Evolutionary conservation across 2,888 invertebrate genomes (phyloP), one percentile per base, ranked within the genome.

Genomic region (Caenorhabditis angaria): DNA sequence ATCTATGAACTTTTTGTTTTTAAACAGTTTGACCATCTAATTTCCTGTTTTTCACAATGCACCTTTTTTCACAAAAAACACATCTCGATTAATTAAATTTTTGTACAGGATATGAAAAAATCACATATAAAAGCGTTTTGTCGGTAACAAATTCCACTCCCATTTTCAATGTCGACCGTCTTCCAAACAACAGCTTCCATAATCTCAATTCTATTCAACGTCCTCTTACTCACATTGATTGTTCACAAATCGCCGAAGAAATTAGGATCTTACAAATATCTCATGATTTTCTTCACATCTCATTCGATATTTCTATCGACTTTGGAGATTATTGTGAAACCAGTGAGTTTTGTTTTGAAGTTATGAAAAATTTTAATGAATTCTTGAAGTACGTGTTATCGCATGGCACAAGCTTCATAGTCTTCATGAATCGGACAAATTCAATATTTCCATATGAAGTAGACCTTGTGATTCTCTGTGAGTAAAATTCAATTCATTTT

Each of bases 211-310:
- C 22, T 22, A 4, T 51, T 22, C 12, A 22, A 51, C 12, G 6
- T 22, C 4, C n/a, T 51, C 3, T 22, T 51, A 3, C 3, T 51
- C 22, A 3, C n/a, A 51, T 51, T 24, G 22, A 50, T 50, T 50
- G n/a, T 50, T 8, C 32, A 18, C 3, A 59, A 48, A 48, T 68
- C 63, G 2, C 68, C 68, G 1, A 20, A 20, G 6, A 63, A 63
- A 56, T 48, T 68, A n/a, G 68, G 68, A 3, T 55, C 50, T 14
- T 68, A 68, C 50, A 68, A 68, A 59, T 60, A 68, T 28, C 56
- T 68, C 0, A 68, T 68, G 68, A n/a, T 59, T 8, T 68, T 60
- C 60, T 68, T 68, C n/a, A 20, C 63, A 0, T 5, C 35, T 2
- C 59, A 62, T 28, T 68, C 68, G 3, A 48, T 35, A 18, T 25